Evolutionary conservation across 2,113 vertebrate genomes (phyloP).

Genomic region (Microcebus griseorufus): DNA sequence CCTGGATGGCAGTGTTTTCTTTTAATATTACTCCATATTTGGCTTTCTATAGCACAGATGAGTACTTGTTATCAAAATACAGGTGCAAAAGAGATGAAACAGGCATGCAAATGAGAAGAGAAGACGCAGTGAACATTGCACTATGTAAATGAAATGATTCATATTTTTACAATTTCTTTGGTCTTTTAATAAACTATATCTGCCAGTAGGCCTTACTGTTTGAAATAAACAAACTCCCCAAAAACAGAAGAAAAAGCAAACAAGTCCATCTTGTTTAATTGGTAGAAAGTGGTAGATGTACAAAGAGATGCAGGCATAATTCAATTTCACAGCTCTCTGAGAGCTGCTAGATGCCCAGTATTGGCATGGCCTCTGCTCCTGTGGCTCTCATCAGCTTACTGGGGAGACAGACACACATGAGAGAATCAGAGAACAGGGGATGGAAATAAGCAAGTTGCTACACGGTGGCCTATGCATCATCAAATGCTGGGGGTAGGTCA

Average conservation of each 20-base stretch:
- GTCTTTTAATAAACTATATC: slow-evolving; percentile 44
- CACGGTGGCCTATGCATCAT: not conserved
- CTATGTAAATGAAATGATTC: slow-evolving; percentile 35
- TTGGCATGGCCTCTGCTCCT: not conserved
- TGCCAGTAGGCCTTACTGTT: not conserved
- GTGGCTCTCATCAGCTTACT: not conserved
- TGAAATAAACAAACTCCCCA: slow-evolving; percentile 25
- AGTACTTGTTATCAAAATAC: slow-evolving; percentile 37
- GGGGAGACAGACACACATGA: not conserved
- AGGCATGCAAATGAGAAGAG: not conserved
- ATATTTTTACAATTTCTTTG: slow-evolving; percentile 2
- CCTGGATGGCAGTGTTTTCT: not conserved
- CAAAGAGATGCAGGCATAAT: not conserved
- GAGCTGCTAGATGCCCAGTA: not conserved
- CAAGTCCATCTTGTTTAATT: slow-evolving; percentile 20
- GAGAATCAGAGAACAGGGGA: not conserved
- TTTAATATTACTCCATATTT: not conserved
- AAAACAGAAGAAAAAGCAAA: slow-evolving; percentile 41
- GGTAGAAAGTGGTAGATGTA: slow-evolving; percentile 18
- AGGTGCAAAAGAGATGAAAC: slow-evolving; percentile 25
- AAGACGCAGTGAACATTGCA: not conserved
- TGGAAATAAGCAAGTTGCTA: slow-evolving; percentile 45
- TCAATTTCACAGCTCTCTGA: slow-evolving; percentile 41
- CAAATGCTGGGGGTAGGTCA: not conserved
- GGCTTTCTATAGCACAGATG: not conserved